phyloP scores from a whole-genome alignment of 2,113 vertebrate species.

The Promerops cafer region DNA sequence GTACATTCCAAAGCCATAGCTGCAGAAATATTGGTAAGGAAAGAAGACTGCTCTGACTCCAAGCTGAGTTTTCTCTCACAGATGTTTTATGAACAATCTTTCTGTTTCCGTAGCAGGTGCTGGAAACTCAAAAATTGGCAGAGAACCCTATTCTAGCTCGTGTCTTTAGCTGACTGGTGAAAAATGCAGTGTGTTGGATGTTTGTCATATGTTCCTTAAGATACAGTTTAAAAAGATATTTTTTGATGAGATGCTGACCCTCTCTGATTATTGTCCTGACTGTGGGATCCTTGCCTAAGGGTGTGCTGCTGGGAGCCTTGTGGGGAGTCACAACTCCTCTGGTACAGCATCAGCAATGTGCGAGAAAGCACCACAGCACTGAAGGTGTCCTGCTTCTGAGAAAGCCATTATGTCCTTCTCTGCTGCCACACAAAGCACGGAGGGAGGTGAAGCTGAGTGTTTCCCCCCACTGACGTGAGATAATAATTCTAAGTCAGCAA shows the following conservation, averaged over 20 bases:
- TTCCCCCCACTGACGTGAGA: background rate
- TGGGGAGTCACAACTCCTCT: background rate
- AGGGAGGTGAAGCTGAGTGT: background rate
- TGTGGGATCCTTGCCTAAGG: background rate
- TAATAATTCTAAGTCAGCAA: background rate
- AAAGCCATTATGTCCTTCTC: fast-evolving
- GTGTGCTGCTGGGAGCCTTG: background rate
- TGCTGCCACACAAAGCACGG: background rate
- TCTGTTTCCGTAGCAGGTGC: background rate
- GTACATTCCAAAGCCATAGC: background rate
- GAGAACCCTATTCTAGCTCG: background rate
- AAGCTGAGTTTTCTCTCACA: background rate
- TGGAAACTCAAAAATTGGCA: background rate
- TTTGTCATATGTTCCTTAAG: background rate
- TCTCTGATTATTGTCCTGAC: background rate
- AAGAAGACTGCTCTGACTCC: background rate
- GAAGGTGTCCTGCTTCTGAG: background rate
- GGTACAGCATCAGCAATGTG: fast-evolving
- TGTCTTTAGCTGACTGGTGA: background rate
- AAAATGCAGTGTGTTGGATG: background rate
- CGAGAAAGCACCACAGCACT: background rate
- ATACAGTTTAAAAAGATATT: background rate
- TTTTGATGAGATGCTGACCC: background rate
- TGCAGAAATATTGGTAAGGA: background rate
- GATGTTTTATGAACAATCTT: background rate